A percentile compares a stretch with the other conserved stretches of the same genome.
phyloP scores from a whole-genome alignment of 2,888 invertebrate genomes.

The Sympetrum striolatum region DNA sequence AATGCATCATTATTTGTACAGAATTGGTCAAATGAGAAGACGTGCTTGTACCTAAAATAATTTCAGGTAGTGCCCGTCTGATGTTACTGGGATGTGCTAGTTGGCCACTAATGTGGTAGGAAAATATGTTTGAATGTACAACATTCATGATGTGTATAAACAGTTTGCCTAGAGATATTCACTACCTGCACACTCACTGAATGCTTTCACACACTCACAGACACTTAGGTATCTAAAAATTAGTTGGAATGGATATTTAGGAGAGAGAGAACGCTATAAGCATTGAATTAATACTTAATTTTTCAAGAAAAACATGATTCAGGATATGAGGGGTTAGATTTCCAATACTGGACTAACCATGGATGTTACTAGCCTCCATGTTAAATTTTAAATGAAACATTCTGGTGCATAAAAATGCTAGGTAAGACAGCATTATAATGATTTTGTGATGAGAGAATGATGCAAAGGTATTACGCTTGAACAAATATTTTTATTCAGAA shows the following conservation, averaged over 20 bases:
- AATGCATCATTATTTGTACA: slow-evolving; percentile 24
- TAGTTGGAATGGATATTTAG: slow-evolving; percentile 38
- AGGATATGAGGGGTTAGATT: background rate
- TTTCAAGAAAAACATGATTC: slow-evolving; percentile 14
- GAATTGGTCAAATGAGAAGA: slow-evolving; percentile 18
- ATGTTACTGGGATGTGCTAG: slow-evolving; percentile 37
- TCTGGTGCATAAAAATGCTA: slow-evolving; percentile 29
- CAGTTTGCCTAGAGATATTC: slow-evolving; percentile 38
- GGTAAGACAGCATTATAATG: slow-evolving; percentile 17
- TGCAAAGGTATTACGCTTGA: slow-evolving; percentile 38
- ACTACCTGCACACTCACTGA: slow-evolving; percentile 41
- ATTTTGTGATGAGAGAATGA: slow-evolving; percentile 31
- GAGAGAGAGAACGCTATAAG: slow-evolving; percentile 9
- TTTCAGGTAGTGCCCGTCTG: slow-evolving; percentile 18
- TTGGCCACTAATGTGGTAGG: slow-evolving; percentile 6
- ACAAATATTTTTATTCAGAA: slow-evolving; percentile 40
- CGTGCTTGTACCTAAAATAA: slow-evolving; percentile 17
- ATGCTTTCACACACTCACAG: slow-evolving; percentile 44
- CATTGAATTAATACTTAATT: slow-evolving; percentile 27
- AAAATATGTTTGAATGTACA: slow-evolving; percentile 29
- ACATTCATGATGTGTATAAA: slow-evolving; percentile 44
- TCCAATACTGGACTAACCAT: slow-evolving; percentile 1
- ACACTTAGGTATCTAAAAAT: slow-evolving; percentile 38
- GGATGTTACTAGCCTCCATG: background rate
- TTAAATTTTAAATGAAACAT: slow-evolving; percentile 14